Percentiles rank a stretch among this genome's conserved stretches.
Conservation (phyloP, 1,140 invertebrate species). For the Macrobrachium nipponense region DNA sequence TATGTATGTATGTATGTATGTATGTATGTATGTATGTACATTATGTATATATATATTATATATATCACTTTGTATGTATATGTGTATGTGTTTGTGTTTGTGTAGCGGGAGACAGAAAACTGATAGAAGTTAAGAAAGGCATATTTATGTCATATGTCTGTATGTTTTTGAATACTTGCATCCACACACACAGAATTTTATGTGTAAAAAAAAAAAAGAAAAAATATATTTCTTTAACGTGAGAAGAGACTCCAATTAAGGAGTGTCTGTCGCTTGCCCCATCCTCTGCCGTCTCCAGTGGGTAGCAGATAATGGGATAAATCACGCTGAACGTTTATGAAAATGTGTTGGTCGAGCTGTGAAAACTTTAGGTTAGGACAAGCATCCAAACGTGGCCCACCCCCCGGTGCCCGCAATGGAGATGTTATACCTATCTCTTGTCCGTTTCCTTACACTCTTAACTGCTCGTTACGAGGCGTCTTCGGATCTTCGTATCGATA, state of each 20-base stretch:
- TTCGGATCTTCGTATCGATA: not conserved
- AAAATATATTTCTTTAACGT: not conserved
- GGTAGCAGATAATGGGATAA: slow-evolving; percentile 59
- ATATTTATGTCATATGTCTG: too few relatives aligned
- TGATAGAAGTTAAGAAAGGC: not conserved
- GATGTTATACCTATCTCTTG: slow-evolving; percentile 37
- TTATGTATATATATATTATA: too few relatives aligned
- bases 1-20: not conserved
- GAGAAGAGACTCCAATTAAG: slow-evolving; percentile 15
- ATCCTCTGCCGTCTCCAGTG: slow-evolving; percentile 19
- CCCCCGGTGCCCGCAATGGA: slow-evolving; percentile 43
- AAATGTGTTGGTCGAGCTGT: slow-evolving; percentile 54
- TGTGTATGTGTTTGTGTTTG: not conserved
- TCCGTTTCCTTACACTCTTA: slow-evolving; percentile 11
- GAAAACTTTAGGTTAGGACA: slow-evolving; percentile 47
- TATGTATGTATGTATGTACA: not conserved
- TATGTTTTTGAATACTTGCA: too few relatives aligned
- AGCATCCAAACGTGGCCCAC: slow-evolving; percentile 35
- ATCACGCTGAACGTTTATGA: slow-evolving; percentile 58
- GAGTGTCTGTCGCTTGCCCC: not conserved
- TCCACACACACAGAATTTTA: not conserved
- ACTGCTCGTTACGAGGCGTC: not conserved
- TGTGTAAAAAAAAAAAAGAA: not conserved
- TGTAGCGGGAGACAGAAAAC: not conserved
- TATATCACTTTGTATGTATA: too few relatives aligned